phyloP scores from a whole-genome alignment of 2,113 vertebrate species.

The Plectropomus leopardus region DNA sequence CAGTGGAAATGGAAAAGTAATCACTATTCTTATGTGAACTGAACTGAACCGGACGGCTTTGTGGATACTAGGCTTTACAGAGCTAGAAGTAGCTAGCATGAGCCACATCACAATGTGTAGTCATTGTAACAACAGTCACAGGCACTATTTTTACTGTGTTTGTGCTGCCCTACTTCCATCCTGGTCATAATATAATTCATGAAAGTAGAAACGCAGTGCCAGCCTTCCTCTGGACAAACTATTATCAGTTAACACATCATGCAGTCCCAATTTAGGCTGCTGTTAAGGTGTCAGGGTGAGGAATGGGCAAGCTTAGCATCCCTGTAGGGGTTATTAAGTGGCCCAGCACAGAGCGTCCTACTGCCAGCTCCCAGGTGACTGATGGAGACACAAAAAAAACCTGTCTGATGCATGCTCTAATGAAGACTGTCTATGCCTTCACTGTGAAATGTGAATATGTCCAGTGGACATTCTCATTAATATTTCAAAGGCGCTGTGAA shows the following conservation, averaged over 20 bases:
- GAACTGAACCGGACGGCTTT: no score
- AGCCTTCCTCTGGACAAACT: conserved; percentile 46
- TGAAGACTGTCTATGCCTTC: conserved; percentile 49
- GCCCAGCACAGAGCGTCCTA: conserved; percentile 29
- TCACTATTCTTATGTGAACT: no score
- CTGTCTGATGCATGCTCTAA: conserved; percentile 43
- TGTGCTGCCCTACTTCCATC: conserved; percentile 31
- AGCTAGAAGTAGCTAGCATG: not conserved
- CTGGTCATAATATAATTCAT: conserved; percentile 44
- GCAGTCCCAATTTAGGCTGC: conserved; percentile 59
- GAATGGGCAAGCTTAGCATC: conserved; percentile 45
- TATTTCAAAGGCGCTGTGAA: conserved; percentile 53
- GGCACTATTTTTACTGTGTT: not conserved
- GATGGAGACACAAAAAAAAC: conserved; percentile 49
- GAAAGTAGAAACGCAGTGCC: conserved; percentile 6
- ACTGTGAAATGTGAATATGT: conserved; percentile 52
- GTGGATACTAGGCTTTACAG: no score
- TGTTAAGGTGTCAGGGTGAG: conserved; percentile 68
- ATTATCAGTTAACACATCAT: conserved; percentile 70
- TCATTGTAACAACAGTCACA: not conserved
- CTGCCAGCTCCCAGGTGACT: conserved; percentile 38
- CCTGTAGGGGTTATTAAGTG: conserved; percentile 72
- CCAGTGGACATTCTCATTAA: conserved; percentile 59
- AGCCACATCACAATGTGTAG: not conserved
- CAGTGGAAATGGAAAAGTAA: no score